These are phyloP conservation scores for Pseudococcus longispinus DNA, from an alignment of 2,888 invertebrate genomes.

Conservation along the genomic window DNA sequence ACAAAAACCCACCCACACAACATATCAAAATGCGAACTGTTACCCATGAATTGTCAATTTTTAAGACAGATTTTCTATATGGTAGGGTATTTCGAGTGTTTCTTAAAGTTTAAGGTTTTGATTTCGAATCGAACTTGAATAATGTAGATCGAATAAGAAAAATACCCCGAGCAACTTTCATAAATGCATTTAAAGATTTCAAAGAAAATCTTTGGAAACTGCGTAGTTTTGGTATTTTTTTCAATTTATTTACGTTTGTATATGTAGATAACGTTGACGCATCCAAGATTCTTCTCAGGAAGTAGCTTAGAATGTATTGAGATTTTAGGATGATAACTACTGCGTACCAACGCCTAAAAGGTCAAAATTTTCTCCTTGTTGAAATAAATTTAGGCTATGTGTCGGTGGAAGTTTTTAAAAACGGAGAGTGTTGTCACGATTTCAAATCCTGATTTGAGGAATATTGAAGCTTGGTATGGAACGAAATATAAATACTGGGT, in stretches of 20 bases:
- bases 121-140: not conserved
- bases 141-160: not conserved
- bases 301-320: no score
- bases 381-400: no score
- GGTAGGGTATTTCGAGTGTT: not conserved
- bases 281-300: no score
- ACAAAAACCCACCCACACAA: not conserved
- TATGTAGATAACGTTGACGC: no score
- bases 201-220: not conserved
- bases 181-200: not conserved
- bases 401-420: no score
- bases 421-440: no score
- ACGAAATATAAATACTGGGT: no score
- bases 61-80: slow-evolving; percentile 15
- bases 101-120: not conserved
- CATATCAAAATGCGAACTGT: slow-evolving; percentile 34
- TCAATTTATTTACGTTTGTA: not conserved
- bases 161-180: not conserved
- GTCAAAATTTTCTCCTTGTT: no score
- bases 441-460: no score
- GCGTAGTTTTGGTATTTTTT: not conserved
- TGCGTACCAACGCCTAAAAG: no score
- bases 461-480: no score
- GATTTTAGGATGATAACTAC: no score
- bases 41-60: slow-evolving; percentile 27